phyloP scores from a whole-genome alignment of 2,797 vertebrate genomes.

The Epinephelus malabaricus region DNA sequence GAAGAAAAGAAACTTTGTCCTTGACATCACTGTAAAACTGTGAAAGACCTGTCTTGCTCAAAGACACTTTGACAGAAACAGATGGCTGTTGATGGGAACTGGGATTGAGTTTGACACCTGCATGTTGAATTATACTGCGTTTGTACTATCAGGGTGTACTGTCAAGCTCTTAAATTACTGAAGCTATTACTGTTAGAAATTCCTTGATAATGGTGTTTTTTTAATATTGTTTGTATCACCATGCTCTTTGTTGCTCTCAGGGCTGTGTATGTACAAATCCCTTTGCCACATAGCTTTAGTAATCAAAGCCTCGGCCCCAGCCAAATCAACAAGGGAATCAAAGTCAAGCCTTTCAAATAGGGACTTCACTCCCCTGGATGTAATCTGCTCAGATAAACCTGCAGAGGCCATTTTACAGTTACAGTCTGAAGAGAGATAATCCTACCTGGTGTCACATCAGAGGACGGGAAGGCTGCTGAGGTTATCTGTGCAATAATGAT shows the following conservation, averaged over 20 bases:
- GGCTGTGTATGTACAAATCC: background rate
- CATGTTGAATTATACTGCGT: background rate
- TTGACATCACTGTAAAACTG: background rate
- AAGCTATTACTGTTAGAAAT: background rate
- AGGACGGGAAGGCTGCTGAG: slow-evolving; percentile 52
- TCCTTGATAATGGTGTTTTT: background rate
- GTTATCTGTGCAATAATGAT: slow-evolving; percentile 78
- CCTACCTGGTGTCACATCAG: slow-evolving; percentile 72
- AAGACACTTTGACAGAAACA: slow-evolving; percentile 15
- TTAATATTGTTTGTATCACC: background rate
- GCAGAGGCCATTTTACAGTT: slow-evolving; percentile 71
- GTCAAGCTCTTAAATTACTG: background rate
- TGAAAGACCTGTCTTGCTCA: background rate
- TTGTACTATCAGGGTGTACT: background rate
- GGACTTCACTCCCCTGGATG: slow-evolving; percentile 57
- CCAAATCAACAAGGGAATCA: slow-evolving; percentile 60
- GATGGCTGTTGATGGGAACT: background rate
- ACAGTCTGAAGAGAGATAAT: slow-evolving; percentile 73
- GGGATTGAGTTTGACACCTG: background rate
- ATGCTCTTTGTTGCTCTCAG: background rate
- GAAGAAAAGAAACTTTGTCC: slow-evolving; percentile 24
- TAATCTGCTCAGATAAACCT: slow-evolving; percentile 74
- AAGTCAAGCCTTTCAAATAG: slow-evolving; percentile 43
- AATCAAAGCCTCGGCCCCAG: slow-evolving; percentile 49
- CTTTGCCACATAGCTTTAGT: slow-evolving; percentile 35